Base-by-base conservation (phyloP, 2,888 invertebrate genomes). In the Heliconius cydno region DNA sequence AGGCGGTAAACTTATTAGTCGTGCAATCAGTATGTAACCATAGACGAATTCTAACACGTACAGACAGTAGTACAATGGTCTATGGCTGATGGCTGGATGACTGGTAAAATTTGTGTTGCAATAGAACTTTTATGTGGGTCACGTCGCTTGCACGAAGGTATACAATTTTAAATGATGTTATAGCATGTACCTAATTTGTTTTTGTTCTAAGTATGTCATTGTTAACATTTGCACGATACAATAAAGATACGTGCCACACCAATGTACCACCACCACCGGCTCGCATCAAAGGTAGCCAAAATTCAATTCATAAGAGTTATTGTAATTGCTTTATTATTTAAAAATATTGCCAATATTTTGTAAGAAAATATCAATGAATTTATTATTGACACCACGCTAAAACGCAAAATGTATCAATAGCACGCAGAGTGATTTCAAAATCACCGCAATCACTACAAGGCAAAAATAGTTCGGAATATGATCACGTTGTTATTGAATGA, bases 401-500 rank as follows among this genome's bases (percentile, higher is more conserved):
- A 73, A 77, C 63, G 63, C 73, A 65, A 77, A 73, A 77, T 79
- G 77, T 76, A 70, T 73, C 46, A 75, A 78, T 79, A 74, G 63
- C 73, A 80, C 76, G 70, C 28, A 77, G 34, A 76, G 65, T 41
- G 66, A 73, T 84, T 84, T 84, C 79, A 86, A n/a, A 68, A 67
- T 67, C 34, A 67, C 4, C 3, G 7, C 90, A 89, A 91, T 89
- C 87, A 87, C 90, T 89, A 90, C 89, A 87, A 90, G 86, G 86
- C 89, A 89, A 89, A 91, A 91, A 91, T 91, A 90, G 90, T 89
- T 87, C 76, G 90, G 91, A 91, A 92, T 92, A 90, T 88, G 90
- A 90, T 91, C 90, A 88, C 88, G 89, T 89, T 88, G 88, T 91
- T 91, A 91, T 90, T 92, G 92, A 91, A 91, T 91, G 90, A 90